These are phyloP conservation scores for Colaptes auratus DNA, from an alignment of 2,113 vertebrate genomes.

Conservation along the genomic window DNA sequence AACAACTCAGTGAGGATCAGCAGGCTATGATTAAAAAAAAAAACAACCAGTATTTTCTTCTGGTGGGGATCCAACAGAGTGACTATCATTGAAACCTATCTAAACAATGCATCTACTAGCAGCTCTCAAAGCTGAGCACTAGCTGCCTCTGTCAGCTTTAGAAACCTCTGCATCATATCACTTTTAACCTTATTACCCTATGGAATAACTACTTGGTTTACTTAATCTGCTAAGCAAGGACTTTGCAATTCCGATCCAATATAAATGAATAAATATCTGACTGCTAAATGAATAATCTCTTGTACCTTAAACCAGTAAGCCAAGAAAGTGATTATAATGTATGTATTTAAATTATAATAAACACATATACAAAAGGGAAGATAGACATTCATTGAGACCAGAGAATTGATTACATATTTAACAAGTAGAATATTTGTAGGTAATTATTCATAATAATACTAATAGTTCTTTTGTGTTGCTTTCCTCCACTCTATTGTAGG, in stretches of 20 bases:
- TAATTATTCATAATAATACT: constrained; percentile 61
- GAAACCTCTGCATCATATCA: background rate
- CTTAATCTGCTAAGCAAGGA: constrained; percentile 30
- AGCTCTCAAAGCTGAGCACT: constrained; percentile 15
- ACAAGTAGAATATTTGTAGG: constrained; percentile 66
- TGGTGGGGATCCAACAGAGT: background rate
- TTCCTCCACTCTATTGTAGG: background rate
- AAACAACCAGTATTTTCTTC: background rate
- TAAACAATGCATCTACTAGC: background rate
- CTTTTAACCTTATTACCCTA: constrained; percentile 12
- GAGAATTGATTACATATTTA: constrained; percentile 61
- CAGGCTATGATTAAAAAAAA: background rate
- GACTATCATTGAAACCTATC: background rate
- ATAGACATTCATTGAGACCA: constrained; percentile 45
- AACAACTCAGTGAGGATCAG: background rate
- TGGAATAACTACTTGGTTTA: constrained; percentile 22
- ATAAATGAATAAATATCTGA: constrained; percentile 52
- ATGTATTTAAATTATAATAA: constrained; percentile 65
- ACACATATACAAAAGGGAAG: constrained; percentile 48
- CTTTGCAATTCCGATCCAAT: constrained; percentile 46
- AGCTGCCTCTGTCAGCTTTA: constrained; percentile 45
- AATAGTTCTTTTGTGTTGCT: constrained; percentile 24
- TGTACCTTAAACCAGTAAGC: constrained; percentile 19
- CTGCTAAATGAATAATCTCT: constrained; percentile 56
- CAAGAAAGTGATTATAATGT: constrained; percentile 46